These are phyloP conservation scores for Sebastes aleutianus DNA, from an alignment of 2,797 vertebrate species.

Conservation along the genomic window DNA sequence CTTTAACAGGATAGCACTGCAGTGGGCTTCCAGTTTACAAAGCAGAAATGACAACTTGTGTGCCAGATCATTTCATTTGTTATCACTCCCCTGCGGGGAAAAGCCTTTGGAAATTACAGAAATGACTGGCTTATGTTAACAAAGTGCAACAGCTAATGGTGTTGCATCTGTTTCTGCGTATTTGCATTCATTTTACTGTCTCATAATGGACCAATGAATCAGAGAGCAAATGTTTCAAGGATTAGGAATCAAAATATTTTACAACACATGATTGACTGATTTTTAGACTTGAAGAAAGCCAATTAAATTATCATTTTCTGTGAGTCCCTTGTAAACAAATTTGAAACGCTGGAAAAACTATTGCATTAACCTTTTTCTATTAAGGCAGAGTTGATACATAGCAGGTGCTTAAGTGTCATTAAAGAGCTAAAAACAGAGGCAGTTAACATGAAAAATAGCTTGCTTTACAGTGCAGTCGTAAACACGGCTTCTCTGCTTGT, in stretches of 20 bases:
- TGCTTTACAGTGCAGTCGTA: slow-evolving; percentile 55
- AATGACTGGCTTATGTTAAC: slow-evolving; percentile 71
- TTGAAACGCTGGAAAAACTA: slow-evolving; percentile 2
- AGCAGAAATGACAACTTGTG: slow-evolving; percentile 65
- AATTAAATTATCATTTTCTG: slow-evolving; percentile 30
- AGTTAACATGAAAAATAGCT: slow-evolving; percentile 57
- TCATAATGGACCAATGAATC: slow-evolving; percentile 53
- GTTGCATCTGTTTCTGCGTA: slow-evolving; percentile 60
- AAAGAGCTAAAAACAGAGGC: slow-evolving; percentile 59
- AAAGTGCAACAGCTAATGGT: slow-evolving; percentile 70
- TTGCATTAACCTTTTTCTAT: slow-evolving; percentile 31
- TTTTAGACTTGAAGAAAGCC: slow-evolving; percentile 1
- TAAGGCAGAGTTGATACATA: slow-evolving; percentile 32
- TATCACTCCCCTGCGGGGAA: slow-evolving; percentile 54
- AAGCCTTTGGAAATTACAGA: slow-evolving; percentile 57
- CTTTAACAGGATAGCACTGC: slow-evolving; percentile 66
- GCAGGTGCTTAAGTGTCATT: slow-evolving; percentile 49
- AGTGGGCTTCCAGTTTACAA: slow-evolving; percentile 47
- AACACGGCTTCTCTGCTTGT: slow-evolving; percentile 56
- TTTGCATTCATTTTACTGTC: slow-evolving; percentile 61
- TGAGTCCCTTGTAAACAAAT: slow-evolving; percentile 13
- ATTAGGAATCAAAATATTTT: slow-evolving; percentile 15
- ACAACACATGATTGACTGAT: slow-evolving; percentile 13
- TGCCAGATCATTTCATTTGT: slow-evolving; percentile 71
- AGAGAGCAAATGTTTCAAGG: slow-evolving; percentile 26